Base-by-base conservation (phyloP, 1,140 invertebrate species). In the Belonocnema kinseyi region DNA sequence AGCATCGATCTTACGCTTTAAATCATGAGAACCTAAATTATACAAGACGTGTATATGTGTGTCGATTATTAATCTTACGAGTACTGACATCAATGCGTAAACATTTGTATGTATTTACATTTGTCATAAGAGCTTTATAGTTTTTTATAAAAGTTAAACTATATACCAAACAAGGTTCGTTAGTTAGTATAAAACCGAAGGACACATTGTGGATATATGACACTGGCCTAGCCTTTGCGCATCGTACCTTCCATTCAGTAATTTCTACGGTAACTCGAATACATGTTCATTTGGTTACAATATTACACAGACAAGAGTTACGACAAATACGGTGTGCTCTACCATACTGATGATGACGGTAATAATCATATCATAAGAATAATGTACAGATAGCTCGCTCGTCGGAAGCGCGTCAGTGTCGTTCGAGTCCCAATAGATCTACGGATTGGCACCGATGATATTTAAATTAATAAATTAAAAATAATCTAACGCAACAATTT, bases 71-170 rank as follows among this genome's bases (percentile, higher is more conserved):
- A 83, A 66, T 40, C 61, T 66, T 66, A 66, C 61, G 61, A 66
- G 61, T 66, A 66, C 61, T 66, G 61, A 82, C 80, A 72, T 82
- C 77, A 84, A 85, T 82, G 80, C 82, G 84, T 80, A 85, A 89
- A 81, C 83, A 74, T 85, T 83, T 82, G 80, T 81, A 85, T 85
- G 51, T 86, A 88, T 88, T 77, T 85, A 87, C 83, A 89, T 80
- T 83, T 50, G 70, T 83, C 77, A 79, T 81, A 77, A 78, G 71
- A 71, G 72, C 75, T 76, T 81, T 81, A 72, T 83, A 81, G 74
- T 83, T 80, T 82, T 78, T 82, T 82, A 88, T 86, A 89, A 88
- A 88, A 87, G 81, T 88, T 87, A 86, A 85, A 87, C 81, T 88
- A 89, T 87, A 86, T 78, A 82, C 83, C 80, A 87, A 88, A 88